These are phyloP conservation scores for Oreotrochilus melanogaster DNA, from an alignment of 2,113 vertebrate genomes.

Conservation along the genomic window DNA sequence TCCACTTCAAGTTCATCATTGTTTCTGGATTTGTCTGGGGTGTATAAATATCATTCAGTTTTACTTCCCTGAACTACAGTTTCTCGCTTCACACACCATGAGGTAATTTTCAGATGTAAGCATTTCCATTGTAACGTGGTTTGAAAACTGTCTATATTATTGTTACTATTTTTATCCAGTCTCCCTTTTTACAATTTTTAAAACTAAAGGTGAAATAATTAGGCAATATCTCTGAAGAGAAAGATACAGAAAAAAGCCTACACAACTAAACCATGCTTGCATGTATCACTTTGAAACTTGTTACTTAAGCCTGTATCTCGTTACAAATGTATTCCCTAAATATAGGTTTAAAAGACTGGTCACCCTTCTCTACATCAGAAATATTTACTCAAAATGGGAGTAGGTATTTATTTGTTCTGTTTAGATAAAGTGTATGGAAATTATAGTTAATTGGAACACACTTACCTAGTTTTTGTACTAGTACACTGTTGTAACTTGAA, in stretches of 20 bases:
- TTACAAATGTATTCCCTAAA: not conserved
- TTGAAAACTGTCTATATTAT: not conserved
- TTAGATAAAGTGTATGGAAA: not conserved
- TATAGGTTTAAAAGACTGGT: not conserved
- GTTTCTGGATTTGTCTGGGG: not conserved
- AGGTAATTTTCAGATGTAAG: not conserved
- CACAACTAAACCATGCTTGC: not conserved
- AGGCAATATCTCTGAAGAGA: not conserved
- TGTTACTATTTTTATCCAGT: not conserved
- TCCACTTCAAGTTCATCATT: not conserved
- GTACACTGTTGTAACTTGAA: not conserved
- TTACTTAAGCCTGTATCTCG: not conserved
- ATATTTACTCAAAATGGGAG: not conserved
- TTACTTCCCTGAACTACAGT: not conserved
- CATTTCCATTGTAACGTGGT: not conserved
- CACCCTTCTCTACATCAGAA: not conserved
- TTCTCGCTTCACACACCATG: not conserved
- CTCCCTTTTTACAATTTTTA: not conserved
- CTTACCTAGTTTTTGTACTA: not conserved
- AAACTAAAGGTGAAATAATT: not conserved
- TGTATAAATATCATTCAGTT: not conserved
- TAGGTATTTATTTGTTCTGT: not conserved
- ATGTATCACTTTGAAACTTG: not conserved
- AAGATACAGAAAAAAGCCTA: fast-evolving
- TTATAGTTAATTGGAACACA: not conserved